These are phyloP conservation scores for Micrasema longulum DNA, from an alignment of 1,140 invertebrate species.

Conservation along the genomic window DNA sequence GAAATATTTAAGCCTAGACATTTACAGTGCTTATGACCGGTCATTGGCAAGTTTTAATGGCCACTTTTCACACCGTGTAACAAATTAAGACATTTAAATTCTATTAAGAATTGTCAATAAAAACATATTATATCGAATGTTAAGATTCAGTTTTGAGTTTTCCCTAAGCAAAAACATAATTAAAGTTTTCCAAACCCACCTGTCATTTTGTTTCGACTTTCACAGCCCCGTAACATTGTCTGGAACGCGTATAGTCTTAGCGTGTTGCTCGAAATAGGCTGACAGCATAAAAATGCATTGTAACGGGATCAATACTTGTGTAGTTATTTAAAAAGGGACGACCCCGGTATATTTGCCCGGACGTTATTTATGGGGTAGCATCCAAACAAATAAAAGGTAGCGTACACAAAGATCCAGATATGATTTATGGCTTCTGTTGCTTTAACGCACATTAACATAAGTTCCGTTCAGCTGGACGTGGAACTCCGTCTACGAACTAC, in stretches of 20 bases:
- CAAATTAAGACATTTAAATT: too few species aligned
- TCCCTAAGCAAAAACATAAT: too few species aligned
- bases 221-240: constrained; percentile 13
- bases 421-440: constrained; percentile 55
- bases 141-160: too few species aligned
- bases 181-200: too few species aligned
- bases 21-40: too few species aligned
- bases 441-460: constrained; percentile 51
- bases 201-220: constrained; percentile 23
- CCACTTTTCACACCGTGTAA: too few species aligned
- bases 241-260: constrained; percentile 16
- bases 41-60: too few species aligned
- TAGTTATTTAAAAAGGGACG: constrained; percentile 43
- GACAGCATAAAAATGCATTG: constrained; percentile 23
- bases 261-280: background rate
- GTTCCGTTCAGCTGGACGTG: constrained; percentile 35
- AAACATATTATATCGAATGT: too few species aligned
- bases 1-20: too few species aligned
- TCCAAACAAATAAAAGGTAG: constrained; percentile 56
- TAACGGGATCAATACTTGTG: constrained; percentile 24
- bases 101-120: too few species aligned
- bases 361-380: constrained; percentile 53
- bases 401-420: constrained; percentile 53
- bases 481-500: background rate
- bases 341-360: constrained; percentile 35